These are phyloP conservation scores for Corydoras maculifer DNA, from an alignment of 2,113 vertebrate species.

Conservation along the genomic window DNA sequence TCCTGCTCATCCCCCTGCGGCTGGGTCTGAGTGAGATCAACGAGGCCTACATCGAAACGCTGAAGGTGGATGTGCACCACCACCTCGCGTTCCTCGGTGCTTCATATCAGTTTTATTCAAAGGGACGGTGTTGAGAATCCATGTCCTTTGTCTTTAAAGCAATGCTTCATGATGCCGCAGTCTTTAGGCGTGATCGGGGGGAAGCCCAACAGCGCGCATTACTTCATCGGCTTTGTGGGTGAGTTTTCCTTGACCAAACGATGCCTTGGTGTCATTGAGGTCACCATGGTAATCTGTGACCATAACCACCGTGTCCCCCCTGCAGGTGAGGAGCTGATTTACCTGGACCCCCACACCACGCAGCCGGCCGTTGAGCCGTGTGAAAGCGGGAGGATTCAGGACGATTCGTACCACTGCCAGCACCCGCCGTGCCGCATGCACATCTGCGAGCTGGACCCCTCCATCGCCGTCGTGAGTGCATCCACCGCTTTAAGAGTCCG, in stretches of 20 bases:
- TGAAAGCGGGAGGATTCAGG: slow-evolving; percentile 67
- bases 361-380: slow-evolving; percentile 79
- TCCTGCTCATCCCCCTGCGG: slow-evolving; percentile 92
- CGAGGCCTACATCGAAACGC: slow-evolving; percentile 90
- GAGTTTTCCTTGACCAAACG: slow-evolving; percentile 45
- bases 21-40: slow-evolving; percentile 95
- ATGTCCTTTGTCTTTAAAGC: slow-evolving; percentile 60
- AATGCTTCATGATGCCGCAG: slow-evolving; percentile 96
- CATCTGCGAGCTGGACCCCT: slow-evolving; percentile 92
- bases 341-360: slow-evolving; percentile 93
- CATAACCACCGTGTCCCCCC: too few relatives aligned
- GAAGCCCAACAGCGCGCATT: slow-evolving; percentile 97
- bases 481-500: too few relatives aligned
- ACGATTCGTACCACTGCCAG: slow-evolving; percentile 94
- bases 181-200: slow-evolving; percentile 96
- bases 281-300: too few relatives aligned
- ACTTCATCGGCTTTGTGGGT: slow-evolving; percentile 98
- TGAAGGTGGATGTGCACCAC: slow-evolving; percentile 72
- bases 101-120: too few relatives aligned
- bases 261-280: not conserved
- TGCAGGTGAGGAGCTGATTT: slow-evolving; percentile 89
- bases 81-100: not conserved
- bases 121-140: not conserved
- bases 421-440: slow-evolving; percentile 94
- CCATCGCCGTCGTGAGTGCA: slow-evolving; percentile 83